Evolutionary conservation across 2,113 vertebrate genomes (phyloP).

Genomic region (Gallinago media): DNA sequence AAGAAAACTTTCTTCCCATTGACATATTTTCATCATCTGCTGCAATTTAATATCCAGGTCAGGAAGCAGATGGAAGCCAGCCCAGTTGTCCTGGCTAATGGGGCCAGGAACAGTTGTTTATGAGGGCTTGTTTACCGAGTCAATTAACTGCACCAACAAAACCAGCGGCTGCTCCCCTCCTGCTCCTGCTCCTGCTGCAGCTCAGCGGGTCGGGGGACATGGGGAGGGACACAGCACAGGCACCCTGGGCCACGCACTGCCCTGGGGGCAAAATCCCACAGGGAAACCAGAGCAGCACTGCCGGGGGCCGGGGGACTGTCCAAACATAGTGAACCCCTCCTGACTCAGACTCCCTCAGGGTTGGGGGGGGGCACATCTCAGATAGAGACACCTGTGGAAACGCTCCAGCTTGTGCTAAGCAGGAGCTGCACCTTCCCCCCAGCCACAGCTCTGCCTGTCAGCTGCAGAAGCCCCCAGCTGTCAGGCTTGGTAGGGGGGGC

Average conservation of each 20-base stretch:
- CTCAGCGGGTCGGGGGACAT: accelerated
- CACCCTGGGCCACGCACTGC: accelerated
- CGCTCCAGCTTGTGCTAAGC: not conserved
- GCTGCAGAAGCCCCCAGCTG: not conserved
- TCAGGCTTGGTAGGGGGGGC: accelerated
- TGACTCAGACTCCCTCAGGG: too few relatives aligned
- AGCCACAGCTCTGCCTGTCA: accelerated
- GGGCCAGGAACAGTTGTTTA: not conserved
- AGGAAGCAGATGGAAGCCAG: conserved; percentile 49
- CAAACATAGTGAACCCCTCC: accelerated
- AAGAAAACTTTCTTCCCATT: not conserved
- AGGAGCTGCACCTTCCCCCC: not conserved
- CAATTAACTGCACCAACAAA: not conserved
- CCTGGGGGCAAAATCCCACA: accelerated
- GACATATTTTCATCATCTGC: not conserved
- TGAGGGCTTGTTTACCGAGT: accelerated
- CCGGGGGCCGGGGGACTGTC: not conserved
- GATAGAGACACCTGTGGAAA: accelerated
- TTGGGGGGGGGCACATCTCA: not conserved
- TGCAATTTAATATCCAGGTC: conserved; percentile 34
- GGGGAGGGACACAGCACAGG: not conserved
- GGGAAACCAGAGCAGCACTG: not conserved
- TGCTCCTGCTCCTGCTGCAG: not conserved
- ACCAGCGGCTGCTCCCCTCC: accelerated
- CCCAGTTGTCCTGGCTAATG: not conserved